These are phyloP conservation scores for Palaemon carinicauda DNA, from an alignment of 1,140 invertebrate genomes.

Conservation along the genomic window DNA sequence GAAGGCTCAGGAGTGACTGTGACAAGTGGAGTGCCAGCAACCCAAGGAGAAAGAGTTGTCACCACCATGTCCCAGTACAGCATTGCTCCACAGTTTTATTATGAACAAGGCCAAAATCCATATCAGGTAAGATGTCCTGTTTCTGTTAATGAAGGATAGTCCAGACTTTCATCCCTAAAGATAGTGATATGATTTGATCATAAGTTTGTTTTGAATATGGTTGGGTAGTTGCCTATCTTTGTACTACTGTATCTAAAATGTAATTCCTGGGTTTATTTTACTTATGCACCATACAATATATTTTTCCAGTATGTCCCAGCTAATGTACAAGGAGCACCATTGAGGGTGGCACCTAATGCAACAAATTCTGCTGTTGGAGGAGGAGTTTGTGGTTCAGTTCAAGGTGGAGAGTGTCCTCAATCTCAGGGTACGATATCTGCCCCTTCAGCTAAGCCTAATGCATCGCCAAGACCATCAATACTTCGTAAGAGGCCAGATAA, in stretches of 20 bases:
- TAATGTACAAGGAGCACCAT: conserved; percentile 10
- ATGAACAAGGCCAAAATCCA: conserved; percentile 32
- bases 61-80: conserved; percentile 46
- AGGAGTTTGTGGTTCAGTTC: conserved; percentile 14
- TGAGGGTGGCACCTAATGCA: conserved; percentile 24
- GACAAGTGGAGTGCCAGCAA: conserved; percentile 23
- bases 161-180: too few species aligned
- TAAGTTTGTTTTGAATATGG: too few species aligned
- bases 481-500: conserved; percentile 72
- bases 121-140: conserved; percentile 35
- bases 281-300: too few species aligned
- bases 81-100: conserved; percentile 34
- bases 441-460: conserved; percentile 68
- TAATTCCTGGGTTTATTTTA: too few species aligned
- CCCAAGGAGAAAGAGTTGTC: conserved; percentile 37
- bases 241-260: too few species aligned
- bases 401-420: not conserved
- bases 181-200: too few species aligned
- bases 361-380: not conserved
- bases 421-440: conserved; percentile 18
- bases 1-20: conserved; percentile 23
- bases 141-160: too few species aligned
- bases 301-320: conserved; percentile 41
- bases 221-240: too few species aligned
- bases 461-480: conserved; percentile 76